Evolutionary conservation across 2,113 vertebrate species (phyloP).

Genomic region (Platysteira castanea): DNA sequence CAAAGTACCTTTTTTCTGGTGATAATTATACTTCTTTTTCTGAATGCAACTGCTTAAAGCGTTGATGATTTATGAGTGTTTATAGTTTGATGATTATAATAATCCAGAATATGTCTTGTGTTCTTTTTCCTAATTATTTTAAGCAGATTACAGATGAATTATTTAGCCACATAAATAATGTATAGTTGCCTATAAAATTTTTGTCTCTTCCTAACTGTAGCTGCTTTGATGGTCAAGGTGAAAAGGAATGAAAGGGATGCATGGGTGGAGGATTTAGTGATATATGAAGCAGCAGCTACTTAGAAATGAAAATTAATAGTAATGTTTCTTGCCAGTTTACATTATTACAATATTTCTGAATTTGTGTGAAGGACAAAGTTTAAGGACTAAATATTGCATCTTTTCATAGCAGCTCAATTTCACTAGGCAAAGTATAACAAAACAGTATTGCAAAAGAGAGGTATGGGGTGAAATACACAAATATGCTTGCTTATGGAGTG

Average conservation of each 20-base stretch:
- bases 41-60: not conserved
- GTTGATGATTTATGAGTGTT: not conserved
- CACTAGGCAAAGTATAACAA: not conserved
- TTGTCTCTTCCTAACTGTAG: not conserved
- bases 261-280: not conserved
- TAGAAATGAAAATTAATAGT: not conserved
- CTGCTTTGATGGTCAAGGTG: not conserved
- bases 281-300: not conserved
- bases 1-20: not conserved
- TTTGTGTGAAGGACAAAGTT: not conserved
- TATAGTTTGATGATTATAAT: not conserved
- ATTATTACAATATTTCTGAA: not conserved
- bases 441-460: not conserved
- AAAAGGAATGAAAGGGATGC: not conserved
- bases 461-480: not conserved
- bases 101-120: not conserved
- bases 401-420: not conserved
- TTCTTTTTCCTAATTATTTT: not conserved
- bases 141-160: not conserved
- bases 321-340: not conserved
- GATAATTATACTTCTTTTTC: not conserved
- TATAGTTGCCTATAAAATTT: not conserved
- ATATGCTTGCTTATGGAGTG: not conserved
- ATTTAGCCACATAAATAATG: not conserved
- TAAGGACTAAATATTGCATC: not conserved